Percentiles rank a stretch among this genome's conserved stretches.
These are phyloP conservation scores for Apotomis turbidana DNA, from an alignment of 2,888 invertebrate species.

Conservation along the genomic window DNA sequence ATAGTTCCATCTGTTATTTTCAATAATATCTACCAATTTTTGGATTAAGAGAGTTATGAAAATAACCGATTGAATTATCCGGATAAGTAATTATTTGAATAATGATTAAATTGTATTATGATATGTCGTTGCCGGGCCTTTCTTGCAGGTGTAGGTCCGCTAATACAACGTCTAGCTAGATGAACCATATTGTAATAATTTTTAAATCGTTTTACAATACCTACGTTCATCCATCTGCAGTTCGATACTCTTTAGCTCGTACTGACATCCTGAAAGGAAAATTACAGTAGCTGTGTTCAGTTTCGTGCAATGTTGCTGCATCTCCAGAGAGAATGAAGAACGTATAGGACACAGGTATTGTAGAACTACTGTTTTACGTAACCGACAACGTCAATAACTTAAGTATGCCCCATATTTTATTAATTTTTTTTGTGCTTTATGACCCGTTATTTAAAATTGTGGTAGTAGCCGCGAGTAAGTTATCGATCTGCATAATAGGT, in stretches of 20 bases:
- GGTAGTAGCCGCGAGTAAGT: neutral
- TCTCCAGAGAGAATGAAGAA: neutral
- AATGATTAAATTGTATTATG: neutral
- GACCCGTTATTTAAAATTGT: neutral
- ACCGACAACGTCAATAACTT: neutral
- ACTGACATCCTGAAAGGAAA: too few relatives aligned
- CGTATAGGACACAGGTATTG: neutral
- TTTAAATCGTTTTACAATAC: neutral
- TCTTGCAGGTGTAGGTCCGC: neutral
- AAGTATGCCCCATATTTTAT: neutral
- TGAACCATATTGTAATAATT: conserved; percentile 1
- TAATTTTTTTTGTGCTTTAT: neutral
- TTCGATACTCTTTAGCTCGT: neutral
- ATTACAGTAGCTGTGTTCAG: too few relatives aligned
- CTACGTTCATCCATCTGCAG: neutral
- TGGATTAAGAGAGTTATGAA: neutral
- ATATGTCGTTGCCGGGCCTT: neutral
- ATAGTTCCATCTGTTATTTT: neutral
- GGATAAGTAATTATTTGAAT: neutral
- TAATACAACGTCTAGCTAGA: neutral
- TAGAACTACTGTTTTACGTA: neutral
- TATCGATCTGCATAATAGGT: conserved; percentile 26
- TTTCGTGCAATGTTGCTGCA: neutral
- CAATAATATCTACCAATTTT: neutral
- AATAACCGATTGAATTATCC: conserved; percentile 1